Evolutionary conservation across 1,140 invertebrate genomes (phyloP).

Genomic region (Conus betulinus): DNA sequence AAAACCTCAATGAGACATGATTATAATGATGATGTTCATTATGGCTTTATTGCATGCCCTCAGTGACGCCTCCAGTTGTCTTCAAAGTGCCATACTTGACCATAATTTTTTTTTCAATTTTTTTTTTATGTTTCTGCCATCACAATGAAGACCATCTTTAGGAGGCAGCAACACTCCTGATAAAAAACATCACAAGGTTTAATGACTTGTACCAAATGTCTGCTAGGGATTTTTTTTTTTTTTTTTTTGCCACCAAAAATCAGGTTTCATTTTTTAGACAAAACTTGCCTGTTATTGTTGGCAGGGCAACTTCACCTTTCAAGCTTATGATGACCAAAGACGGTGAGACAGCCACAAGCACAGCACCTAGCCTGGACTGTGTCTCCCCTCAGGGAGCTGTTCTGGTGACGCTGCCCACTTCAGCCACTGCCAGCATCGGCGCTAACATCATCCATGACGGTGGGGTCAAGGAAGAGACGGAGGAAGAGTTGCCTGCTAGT

Average conservation of each 20-base stretch:
- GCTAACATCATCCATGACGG: neutral
- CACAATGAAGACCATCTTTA: too few species aligned
- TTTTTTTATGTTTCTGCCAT: too few species aligned
- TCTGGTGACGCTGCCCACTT: neutral
- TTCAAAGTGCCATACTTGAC: too few species aligned
- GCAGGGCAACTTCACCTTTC: neutral
- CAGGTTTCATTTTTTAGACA: neutral
- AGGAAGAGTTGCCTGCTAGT: neutral
- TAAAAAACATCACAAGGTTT: too few species aligned
- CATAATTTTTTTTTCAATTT: too few species aligned
- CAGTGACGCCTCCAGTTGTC: too few species aligned
- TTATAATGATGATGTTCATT: too few species aligned
- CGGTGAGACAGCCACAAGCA: neutral
- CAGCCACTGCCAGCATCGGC: neutral
- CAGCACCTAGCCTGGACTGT: neutral
- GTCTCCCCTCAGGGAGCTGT: neutral
- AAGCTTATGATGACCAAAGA: conserved; percentile 19
- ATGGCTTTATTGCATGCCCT: too few species aligned
- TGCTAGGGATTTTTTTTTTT: too few species aligned
- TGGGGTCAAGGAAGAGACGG: conserved; percentile 1
- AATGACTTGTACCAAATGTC: too few species aligned
- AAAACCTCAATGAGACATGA: too few species aligned
- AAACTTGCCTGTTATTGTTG: neutral
- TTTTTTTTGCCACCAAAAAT: neutral
- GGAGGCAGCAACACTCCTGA: too few species aligned